These are phyloP conservation scores for Zaprionus kolodkinae DNA, from an alignment of 1,140 invertebrate genomes.

Conservation along the genomic window DNA sequence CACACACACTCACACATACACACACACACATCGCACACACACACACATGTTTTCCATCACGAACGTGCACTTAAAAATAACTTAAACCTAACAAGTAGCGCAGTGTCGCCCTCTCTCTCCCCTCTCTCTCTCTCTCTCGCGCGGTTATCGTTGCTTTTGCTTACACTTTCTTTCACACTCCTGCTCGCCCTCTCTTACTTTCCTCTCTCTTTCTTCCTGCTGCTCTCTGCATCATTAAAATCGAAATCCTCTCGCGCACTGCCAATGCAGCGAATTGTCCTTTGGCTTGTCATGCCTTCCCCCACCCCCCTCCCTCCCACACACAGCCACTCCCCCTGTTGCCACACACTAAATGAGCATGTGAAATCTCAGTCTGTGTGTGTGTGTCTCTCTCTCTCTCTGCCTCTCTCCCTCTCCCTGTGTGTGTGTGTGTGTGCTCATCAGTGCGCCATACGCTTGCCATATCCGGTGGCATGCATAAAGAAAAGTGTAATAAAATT, in stretches of 20 bases:
- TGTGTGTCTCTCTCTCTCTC: conserved; percentile 29
- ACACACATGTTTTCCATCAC: background rate
- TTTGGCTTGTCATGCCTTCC: conserved; percentile 20
- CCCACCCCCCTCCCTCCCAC: background rate
- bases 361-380: conserved; percentile 64
- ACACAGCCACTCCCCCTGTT: background rate
- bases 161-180: background rate
- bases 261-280: background rate
- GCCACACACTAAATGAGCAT: conserved; percentile 53
- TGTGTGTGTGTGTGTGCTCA: conserved; percentile 67
- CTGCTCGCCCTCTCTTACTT: background rate
- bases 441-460: conserved; percentile 79
- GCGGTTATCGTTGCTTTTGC: background rate
- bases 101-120: background rate
- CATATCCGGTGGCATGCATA: conserved; percentile 83
- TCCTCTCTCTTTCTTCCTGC: no score
- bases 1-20: background rate
- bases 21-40: no score
- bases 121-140: background rate
- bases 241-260: background rate
- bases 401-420: conserved; percentile 22
- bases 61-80: conserved; percentile 1
- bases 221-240: conserved; percentile 1
- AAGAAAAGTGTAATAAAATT: conserved; percentile 84
- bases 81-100: background rate